phyloP scores from a whole-genome alignment of 2,797 vertebrate genomes.

The Lacerta agilis region DNA sequence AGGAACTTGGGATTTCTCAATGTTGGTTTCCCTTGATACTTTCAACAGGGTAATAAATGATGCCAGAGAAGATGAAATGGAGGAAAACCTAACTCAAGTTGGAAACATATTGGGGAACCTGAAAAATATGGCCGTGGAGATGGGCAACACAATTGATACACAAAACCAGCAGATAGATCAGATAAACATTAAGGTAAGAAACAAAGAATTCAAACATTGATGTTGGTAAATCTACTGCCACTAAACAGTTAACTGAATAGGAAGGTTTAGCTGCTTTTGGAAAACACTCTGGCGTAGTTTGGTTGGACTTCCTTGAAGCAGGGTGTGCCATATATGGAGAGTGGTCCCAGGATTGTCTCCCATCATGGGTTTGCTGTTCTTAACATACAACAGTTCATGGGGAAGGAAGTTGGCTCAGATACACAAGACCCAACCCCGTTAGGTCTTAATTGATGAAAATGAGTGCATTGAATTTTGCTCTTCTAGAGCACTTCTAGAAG shows the following conservation, averaged over 20 bases:
- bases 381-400: neutral
- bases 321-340: neutral
- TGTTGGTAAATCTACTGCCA: neutral
- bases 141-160: conserved; percentile 94
- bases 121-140: conserved; percentile 92
- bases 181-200: conserved; percentile 89
- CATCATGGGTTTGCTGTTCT: neutral
- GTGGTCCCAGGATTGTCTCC: neutral
- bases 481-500: neutral
- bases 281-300: neutral
- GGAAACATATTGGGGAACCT: conserved; percentile 92
- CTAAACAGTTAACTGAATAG: neutral
- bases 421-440: neutral
- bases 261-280: neutral
- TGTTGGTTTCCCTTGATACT: conserved; percentile 14
- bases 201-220: neutral
- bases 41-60: conserved; percentile 90
- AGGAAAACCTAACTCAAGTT: conserved; percentile 92
- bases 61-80: conserved; percentile 97
- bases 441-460: neutral
- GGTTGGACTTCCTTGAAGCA: neutral
- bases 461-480: neutral
- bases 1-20: conserved; percentile 5
- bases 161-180: conserved; percentile 90
- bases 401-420: neutral